A percentile compares a stretch with the other conserved stretches of the same genome.
Conservation (phyloP, 2,113 vertebrate genomes). For the Rhipidura dahli region DNA sequence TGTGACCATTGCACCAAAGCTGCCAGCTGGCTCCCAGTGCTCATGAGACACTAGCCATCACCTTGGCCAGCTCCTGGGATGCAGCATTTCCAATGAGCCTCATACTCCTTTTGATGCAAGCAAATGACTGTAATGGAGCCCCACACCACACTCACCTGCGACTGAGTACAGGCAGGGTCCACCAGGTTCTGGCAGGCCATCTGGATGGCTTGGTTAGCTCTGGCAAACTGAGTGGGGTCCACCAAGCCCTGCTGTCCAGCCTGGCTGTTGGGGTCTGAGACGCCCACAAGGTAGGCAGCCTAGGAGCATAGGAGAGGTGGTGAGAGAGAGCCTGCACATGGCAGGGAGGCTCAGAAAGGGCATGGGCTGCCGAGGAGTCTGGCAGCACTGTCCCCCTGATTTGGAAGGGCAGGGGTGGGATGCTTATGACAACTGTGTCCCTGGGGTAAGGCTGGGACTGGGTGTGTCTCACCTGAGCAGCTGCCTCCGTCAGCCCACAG, state of each 20-base stretch:
- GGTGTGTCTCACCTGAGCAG: conserved; percentile 82
- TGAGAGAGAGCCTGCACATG: background rate
- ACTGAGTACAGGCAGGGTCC: conserved; percentile 93
- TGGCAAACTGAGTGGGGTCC: conserved; percentile 94
- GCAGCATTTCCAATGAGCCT: background rate
- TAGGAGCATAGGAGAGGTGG: conserved; percentile 14
- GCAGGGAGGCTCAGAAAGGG: background rate
- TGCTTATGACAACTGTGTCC: background rate
- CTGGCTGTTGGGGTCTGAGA: conserved; percentile 93
- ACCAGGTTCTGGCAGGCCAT: conserved; percentile 98
- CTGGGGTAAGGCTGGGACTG: fast-evolving
- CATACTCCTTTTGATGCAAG: background rate
- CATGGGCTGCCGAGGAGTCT: fast-evolving
- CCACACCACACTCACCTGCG: conserved; percentile 79
- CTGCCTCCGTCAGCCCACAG: conserved; percentile 94
- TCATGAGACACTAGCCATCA: background rate
- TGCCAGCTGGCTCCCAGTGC: background rate
- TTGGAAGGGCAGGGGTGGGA: background rate
- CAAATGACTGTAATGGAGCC: background rate
- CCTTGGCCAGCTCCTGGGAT: background rate
- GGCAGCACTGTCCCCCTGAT: background rate
- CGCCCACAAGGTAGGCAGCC: conserved; percentile 92
- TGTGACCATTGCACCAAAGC: background rate
- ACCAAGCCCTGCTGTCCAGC: conserved; percentile 94
- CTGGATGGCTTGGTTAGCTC: conserved; percentile 96